Base-by-base conservation (phyloP, 2,888 invertebrate species). In the Parnassius mnemosyne region DNA sequence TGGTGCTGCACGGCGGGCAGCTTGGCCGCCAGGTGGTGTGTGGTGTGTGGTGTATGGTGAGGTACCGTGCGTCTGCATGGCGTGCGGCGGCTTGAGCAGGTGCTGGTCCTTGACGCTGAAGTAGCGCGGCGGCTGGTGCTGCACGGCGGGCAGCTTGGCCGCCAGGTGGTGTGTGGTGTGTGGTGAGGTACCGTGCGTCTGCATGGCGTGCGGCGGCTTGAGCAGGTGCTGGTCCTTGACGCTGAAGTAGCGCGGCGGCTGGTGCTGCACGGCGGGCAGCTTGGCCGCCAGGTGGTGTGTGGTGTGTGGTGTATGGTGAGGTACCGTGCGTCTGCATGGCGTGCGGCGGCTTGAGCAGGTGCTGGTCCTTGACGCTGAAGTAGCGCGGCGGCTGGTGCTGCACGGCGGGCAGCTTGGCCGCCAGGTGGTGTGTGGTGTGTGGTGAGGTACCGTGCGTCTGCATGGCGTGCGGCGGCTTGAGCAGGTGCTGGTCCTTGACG, bases 91-190 rank as follows among this genome's bases (percentile, higher is more conserved):
- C 82, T 98, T 97, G 63, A 99, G 89, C 67, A 98, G 91, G 83
- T 98, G 97, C 74, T 98, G 98, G 89, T 98, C 98, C 79, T 97
- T 97, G 65, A 97, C 95, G 78, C 96, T 95, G 84, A 96, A 96
- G 89, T 96, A 96, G 61, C 96, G 94, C 43, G 96, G 95, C 53
- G 96, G 96, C n/a, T 96, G 95, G 81, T 97, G 95, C 77, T 96
- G 96, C 57, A 97, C 93, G 64, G 96, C 93, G 2, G 97, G 97
- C 77, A 97, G 92, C 84, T 96, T 96, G 64, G 96, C 94, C 9
- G 97, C 96, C 77, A 97, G 91, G 92, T 97, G 3, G n/a, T 25
- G 25, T 3, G 25, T 25, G 3, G 25, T 25, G 3, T 25, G 25
- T 25, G 25, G 5, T 3, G 25, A 25, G 25, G 10, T 59, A 95